Percentiles rank a stretch among this genome's conserved stretches.
Evolutionary conservation across 2,797 vertebrate genomes (phyloP).

Genomic region (Synaphobranchus kaupii): DNA sequence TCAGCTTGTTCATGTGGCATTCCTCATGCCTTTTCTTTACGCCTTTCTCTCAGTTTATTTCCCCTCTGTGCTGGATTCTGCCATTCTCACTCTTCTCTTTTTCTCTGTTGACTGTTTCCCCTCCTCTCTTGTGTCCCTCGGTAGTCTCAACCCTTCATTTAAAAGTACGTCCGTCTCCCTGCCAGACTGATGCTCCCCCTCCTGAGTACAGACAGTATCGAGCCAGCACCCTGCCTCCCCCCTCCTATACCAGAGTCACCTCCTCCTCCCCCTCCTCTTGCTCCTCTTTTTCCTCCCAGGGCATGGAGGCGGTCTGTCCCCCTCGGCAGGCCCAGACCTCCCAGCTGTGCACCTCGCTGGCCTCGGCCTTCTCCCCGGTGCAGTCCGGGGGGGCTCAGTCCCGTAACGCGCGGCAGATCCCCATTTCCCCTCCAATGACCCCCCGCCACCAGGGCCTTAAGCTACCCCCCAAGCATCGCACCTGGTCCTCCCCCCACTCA

Average conservation of each 20-base stretch:
- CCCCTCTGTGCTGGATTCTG: slow-evolving; percentile 41
- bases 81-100: slow-evolving; percentile 55
- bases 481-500: slow-evolving; percentile 76
- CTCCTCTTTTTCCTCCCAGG: slow-evolving; percentile 67
- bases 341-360: slow-evolving; percentile 76
- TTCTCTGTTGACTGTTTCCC: slow-evolving; percentile 46
- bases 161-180: slow-evolving; percentile 76
- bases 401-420: slow-evolving; percentile 78
- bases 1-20: slow-evolving; percentile 38
- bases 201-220: slow-evolving; percentile 77
- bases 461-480: slow-evolving; percentile 72
- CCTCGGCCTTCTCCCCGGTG: slow-evolving; percentile 80
- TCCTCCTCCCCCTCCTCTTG: slow-evolving; percentile 69
- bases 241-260: slow-evolving; percentile 73
- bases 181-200: slow-evolving; percentile 76
- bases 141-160: slow-evolving; percentile 86
- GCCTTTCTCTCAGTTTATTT: slow-evolving; percentile 47
- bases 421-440: slow-evolving; percentile 76
- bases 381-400: slow-evolving; percentile 68
- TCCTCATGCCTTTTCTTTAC: slow-evolving; percentile 31
- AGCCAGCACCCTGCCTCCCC: slow-evolving; percentile 71
- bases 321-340: slow-evolving; percentile 68
- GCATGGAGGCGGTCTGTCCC: slow-evolving; percentile 62
- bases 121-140: slow-evolving; percentile 63
- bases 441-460: slow-evolving; percentile 62